Percentiles rank a stretch among this genome's conserved stretches.
These are phyloP conservation scores for Nomada hirtipes DNA, from an alignment of 2,888 invertebrate genomes.

Conservation along the genomic window DNA sequence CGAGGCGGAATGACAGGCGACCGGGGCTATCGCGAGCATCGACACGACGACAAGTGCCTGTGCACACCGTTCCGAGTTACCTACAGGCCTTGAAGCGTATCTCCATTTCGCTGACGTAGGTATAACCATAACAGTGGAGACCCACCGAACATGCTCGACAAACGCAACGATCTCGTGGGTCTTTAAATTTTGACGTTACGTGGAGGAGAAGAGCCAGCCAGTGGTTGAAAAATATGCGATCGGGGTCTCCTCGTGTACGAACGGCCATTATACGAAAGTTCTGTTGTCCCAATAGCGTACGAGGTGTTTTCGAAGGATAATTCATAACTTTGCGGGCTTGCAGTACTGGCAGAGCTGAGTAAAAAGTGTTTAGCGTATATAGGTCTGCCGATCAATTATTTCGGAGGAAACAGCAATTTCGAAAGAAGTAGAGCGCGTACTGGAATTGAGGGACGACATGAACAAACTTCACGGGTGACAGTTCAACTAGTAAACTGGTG, in stretches of 20 bases:
- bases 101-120: constrained; percentile 66
- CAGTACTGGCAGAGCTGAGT: no score
- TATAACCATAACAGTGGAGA: constrained; percentile 46
- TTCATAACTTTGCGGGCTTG: no score
- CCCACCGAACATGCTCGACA: constrained; percentile 33
- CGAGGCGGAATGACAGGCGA: constrained; percentile 78
- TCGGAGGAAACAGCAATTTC: background rate
- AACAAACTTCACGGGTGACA: no score
- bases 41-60: constrained; percentile 78
- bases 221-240: background rate
- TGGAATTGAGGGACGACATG: no score
- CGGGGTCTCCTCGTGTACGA: no score
- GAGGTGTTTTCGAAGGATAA: no score
- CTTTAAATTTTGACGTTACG: constrained; percentile 28
- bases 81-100: constrained; percentile 61
- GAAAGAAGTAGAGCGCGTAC: background rate
- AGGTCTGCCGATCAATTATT: no score
- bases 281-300: no score
- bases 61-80: constrained; percentile 70
- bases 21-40: constrained; percentile 76
- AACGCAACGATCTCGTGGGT: constrained; percentile 49
- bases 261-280: no score
- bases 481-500: no score
- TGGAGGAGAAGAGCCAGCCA: constrained; percentile 4
- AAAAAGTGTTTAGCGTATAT: no score